Conservation (phyloP, 2,888 invertebrate species). For the Protonemura montana region DNA sequence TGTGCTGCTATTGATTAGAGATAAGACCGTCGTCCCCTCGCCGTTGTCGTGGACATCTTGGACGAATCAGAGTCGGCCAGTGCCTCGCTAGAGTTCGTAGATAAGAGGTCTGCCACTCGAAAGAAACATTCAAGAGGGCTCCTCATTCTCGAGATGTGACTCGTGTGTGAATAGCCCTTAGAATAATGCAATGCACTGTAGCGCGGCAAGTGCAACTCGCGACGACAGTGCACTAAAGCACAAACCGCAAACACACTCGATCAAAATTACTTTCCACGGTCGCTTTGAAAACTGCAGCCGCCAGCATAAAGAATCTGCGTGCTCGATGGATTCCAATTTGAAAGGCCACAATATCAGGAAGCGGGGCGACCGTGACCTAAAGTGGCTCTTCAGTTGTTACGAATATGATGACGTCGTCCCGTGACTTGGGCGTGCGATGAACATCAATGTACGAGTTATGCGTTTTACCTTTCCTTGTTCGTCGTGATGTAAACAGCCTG, state of each 20-base stretch:
- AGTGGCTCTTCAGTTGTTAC: not conserved
- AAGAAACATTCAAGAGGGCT: not conserved
- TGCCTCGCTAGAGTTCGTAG: not conserved
- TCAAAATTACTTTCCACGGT: not conserved
- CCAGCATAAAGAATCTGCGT: not conserved
- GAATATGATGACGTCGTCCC: not conserved
- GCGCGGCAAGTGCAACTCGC: not conserved
- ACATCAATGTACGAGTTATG: not conserved
- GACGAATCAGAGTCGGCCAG: not conserved
- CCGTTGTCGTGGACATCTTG: not conserved
- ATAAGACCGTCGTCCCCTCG: not conserved
- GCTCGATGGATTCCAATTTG: not conserved
- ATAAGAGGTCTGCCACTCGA: not conserved
- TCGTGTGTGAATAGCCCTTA: not conserved
- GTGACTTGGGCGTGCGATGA: not conserved
- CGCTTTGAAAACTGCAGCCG: not conserved
- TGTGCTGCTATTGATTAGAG: not conserved
- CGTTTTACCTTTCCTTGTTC: conserved; percentile 1
- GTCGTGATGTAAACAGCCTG: conserved; percentile 23
- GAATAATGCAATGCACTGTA: not conserved
- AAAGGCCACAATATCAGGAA: not conserved
- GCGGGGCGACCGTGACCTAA: conserved; percentile 20
- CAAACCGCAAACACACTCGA: not conserved
- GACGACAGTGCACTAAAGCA: not conserved
- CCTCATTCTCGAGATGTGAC: not conserved